Evolutionary conservation across 2,888 invertebrate genomes (phyloP).

Genomic region (Zaprionus lineosus): DNA sequence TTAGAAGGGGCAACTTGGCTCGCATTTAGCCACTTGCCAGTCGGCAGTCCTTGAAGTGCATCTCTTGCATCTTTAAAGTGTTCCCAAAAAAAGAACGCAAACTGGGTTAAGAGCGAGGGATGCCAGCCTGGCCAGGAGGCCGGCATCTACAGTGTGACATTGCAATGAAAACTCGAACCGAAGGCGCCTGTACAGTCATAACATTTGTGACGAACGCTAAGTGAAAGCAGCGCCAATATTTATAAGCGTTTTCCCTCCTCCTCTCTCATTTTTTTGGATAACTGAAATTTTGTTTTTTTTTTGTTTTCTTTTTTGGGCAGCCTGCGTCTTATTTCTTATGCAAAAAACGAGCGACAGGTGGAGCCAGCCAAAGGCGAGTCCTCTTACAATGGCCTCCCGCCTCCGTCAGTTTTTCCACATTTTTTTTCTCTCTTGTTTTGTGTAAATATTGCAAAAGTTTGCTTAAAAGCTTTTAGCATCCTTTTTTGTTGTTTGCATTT

Average conservation of each 20-base stretch:
- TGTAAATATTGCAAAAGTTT: constrained; percentile 70
- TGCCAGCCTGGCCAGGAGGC: constrained; percentile 2
- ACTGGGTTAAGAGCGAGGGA: not conserved
- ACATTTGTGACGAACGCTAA: constrained; percentile 65
- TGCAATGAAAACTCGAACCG: constrained; percentile 43
- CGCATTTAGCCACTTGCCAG: constrained; percentile 17
- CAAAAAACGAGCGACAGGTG: constrained; percentile 39
- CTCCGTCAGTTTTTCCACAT: constrained; percentile 27
- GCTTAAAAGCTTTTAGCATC: constrained; percentile 71
- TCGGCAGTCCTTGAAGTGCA: constrained; percentile 6
- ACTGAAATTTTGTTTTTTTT: constrained; percentile 45
- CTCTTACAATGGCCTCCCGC: not conserved
- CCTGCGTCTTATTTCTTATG: constrained; percentile 55
- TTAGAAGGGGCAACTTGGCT: constrained; percentile 51
- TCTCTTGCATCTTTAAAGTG: constrained; percentile 14
- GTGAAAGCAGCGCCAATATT: constrained; percentile 57
- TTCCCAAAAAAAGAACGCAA: constrained; percentile 14
- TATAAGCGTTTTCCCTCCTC: too few relatives aligned
- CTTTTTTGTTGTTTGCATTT: constrained; percentile 23
- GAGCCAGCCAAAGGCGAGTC: not conserved
- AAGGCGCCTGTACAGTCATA: constrained; percentile 54
- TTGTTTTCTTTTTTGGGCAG: constrained; percentile 50
- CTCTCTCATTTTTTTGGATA: too few relatives aligned
- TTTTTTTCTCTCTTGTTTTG: constrained; percentile 15
- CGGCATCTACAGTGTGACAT: constrained; percentile 47